Base-by-base conservation (phyloP, 1,140 invertebrate species). In the Ditylenchus dipsaci region DNA sequence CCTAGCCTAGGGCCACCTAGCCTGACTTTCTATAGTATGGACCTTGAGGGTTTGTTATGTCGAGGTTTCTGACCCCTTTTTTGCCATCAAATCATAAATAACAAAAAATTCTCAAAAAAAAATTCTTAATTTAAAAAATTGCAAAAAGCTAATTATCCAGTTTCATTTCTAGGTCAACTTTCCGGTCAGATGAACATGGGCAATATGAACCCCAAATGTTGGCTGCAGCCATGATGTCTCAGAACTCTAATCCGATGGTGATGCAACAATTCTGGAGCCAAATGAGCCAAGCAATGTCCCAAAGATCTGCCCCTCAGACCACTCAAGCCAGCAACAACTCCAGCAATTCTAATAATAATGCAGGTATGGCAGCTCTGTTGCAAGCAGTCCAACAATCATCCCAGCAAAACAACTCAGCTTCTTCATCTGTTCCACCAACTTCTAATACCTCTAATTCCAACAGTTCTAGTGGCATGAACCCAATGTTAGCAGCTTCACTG, bases 401-500 rank as follows among this genome's bases (percentile, higher is more conserved):
- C 43, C 59, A 45, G 27, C 29, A 0, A 23, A 38, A 38, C 33
- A 38, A 38, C 33, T 38, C 33, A 5, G 3, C 33, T 11, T 38
- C 66, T 1, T 66, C 66, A 0, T 29, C 66, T n/a, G 60, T 13
- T n/a, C 19, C 62, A 1, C 0, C 45, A 21, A 33, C 65, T 1
- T 11, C 65, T 0, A 64, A 64, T 15, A 62, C 17, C 42, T 23
- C 21, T 1, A 65, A 27, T 65, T 43, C 11, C 47, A 63, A 74
- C 72, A 69, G 62, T 26, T n/a, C 29, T 8, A 15, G 11, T 64
- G 23, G 9, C 19, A 56, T 21, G 19, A 66, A 66, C 27, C 65
- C 65, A 27, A 30, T 68, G 66, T 19, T 68, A 58, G 66, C 66
- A 29, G 38, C 57, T 1, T 38, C 33, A 5, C 11, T 38, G 33